Base-by-base conservation (phyloP, 2,888 invertebrate species). In the Euphydryas editha region DNA sequence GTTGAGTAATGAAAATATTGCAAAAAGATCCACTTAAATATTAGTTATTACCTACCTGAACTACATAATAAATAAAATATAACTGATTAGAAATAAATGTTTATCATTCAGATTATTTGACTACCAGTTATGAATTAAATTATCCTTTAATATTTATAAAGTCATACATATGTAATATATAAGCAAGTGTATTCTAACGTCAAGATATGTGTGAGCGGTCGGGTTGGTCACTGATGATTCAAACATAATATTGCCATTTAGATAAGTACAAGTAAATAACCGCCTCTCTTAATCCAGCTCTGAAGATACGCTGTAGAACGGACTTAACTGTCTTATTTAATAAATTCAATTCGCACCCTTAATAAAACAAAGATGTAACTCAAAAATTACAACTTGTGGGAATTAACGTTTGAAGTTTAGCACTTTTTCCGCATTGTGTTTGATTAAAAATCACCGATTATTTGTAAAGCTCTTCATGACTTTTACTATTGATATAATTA, bases 181-280 rank as follows among this genome's bases (percentile, higher is more conserved):
- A 57, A 57, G 59, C 51, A 54, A 55, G 47, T 24, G 6, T 39
- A 0, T 20, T 36, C 44, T 70, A 65, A 70, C 70, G 68, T 70
- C 68, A 70, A 57, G 42, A 49, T 42, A 47, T 20, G 44, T 55
- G 20, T 49, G 30, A 54, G 17, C 24, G 24, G 30, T 36, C 11
- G 49, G 39, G 65, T 58, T 62, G 47, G 64, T 55, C 51, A 59
- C 65, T 59, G 59, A 30, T 70, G 67, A 62, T 60, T 67, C 70
- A 70, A 70, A 62, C 62, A 57, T 65, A 62, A 69, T 58, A 63
- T 65, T 59, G 36, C 65, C 51, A 61, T 70, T 68, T 60, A 67
- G 70, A 70, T 68, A 68, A 68, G 39, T 54, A 46, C 17, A 51
- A 57, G 67, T 62, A 65, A 65, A 65, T 60, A 67, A 60, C 59